phyloP scores from a whole-genome alignment of 1,140 invertebrate genomes.

The Drosophila busckii region DNA sequence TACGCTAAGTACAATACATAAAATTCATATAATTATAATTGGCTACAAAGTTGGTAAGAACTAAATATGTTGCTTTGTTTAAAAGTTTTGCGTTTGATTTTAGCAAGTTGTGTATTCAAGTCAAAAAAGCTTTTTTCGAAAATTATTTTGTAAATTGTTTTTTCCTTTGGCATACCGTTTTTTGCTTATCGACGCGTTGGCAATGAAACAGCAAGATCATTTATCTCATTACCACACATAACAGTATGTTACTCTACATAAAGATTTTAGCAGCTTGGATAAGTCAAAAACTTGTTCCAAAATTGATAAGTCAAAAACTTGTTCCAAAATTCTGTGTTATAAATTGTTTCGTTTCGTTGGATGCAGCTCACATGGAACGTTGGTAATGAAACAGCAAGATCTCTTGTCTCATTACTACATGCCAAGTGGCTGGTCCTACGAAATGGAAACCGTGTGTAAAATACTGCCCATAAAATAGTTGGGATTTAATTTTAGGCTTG shows the following conservation, averaged over 20 bases:
- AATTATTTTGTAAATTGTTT: constrained; percentile 15
- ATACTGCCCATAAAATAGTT: constrained; percentile 12
- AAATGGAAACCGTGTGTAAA: constrained; percentile 2
- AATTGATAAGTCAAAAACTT: too few relatives aligned
- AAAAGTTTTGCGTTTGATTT: constrained; percentile 4
- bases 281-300: constrained; percentile 31
- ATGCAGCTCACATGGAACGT: too few relatives aligned
- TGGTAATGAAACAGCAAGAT: constrained; percentile 25
- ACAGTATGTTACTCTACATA: background rate
- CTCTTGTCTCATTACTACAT: constrained; percentile 13
- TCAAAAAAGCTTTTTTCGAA: constrained; percentile 29
- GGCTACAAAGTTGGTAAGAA: constrained; percentile 3
- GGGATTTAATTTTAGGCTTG: constrained; percentile 5
- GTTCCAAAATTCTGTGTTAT: constrained; percentile 2
- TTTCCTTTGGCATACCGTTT: constrained; percentile 40
- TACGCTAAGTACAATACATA: constrained; percentile 26
- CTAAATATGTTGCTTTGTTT: constrained; percentile 9
- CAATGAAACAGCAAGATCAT: constrained; percentile 25
- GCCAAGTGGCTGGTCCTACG: background rate
- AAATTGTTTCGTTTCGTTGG: background rate
- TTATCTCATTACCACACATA: constrained; percentile 15
- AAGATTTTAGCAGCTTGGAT: constrained; percentile 4
- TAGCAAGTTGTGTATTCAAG: constrained; percentile 16
- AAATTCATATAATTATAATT: constrained; percentile 10
- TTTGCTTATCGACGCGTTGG: constrained; percentile 4